These are phyloP conservation scores for Hemithea aestivaria DNA, from an alignment of 2,888 invertebrate species.

Conservation along the genomic window DNA sequence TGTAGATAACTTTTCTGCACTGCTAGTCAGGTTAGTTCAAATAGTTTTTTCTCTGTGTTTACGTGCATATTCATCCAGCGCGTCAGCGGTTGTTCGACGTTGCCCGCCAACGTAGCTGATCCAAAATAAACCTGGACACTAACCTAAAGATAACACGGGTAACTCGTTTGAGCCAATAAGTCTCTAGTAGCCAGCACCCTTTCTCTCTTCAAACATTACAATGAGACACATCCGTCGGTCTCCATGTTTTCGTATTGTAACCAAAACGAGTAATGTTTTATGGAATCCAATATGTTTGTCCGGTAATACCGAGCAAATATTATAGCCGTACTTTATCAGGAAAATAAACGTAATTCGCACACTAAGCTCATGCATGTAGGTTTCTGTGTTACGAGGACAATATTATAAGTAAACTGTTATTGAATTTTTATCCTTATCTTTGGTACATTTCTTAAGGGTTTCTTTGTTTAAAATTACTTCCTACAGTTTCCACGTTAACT, in stretches of 20 bases:
- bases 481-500: no score
- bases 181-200: no score
- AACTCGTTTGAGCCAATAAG: no score
- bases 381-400: conserved; percentile 45
- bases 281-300: conserved; percentile 23
- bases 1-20: not conserved
- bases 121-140: conserved; percentile 62
- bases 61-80: conserved; percentile 29
- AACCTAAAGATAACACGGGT: no score
- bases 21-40: not conserved
- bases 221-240: conserved; percentile 20
- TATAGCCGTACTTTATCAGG: conserved; percentile 43
- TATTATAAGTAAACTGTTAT: conserved; percentile 31
- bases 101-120: conserved; percentile 59
- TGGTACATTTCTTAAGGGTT: no score
- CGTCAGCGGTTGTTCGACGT: conserved; percentile 55
- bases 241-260: conserved; percentile 10
- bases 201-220: conserved; percentile 20
- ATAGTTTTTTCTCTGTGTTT: conserved; percentile 39
- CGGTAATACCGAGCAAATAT: conserved; percentile 32
- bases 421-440: conserved; percentile 28
- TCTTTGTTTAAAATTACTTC: no score
- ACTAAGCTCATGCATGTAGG: conserved; percentile 29
- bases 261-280: conserved; percentile 12
- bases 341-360: conserved; percentile 31